These are phyloP conservation scores for Petromus typicus DNA, from an alignment of 2,113 vertebrate species.

Conservation along the genomic window DNA sequence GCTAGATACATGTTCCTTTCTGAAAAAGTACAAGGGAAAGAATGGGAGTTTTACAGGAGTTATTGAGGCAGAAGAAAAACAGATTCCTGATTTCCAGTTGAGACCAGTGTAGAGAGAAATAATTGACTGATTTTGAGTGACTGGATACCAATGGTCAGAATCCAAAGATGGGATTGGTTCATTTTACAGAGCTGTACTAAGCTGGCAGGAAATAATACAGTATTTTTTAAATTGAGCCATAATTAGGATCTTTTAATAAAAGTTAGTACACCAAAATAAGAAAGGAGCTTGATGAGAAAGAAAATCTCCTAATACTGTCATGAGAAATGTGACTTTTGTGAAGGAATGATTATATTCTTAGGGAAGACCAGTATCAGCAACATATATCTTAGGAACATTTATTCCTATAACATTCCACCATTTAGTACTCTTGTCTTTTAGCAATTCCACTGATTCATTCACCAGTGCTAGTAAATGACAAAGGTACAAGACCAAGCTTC, in stretches of 20 bases:
- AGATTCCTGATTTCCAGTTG: neutral
- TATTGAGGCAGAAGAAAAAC: neutral
- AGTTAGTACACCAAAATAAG: neutral
- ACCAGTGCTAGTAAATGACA: neutral
- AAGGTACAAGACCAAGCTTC: neutral
- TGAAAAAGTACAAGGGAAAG: neutral
- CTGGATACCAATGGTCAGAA: neutral
- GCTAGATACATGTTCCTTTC: neutral
- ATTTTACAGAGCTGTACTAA: neutral
- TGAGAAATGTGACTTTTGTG: neutral
- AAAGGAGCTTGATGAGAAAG: neutral
- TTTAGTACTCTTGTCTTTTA: constrained; percentile 18
- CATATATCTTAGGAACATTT: neutral
- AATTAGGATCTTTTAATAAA: neutral
- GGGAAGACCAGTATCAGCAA: neutral
- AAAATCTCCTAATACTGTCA: neutral
- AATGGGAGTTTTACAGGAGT: neutral
- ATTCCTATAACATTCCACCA: neutral
- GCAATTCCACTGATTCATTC: constrained; percentile 17
- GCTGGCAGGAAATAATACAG: neutral
- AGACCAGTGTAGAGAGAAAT: neutral
- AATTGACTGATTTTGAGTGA: neutral
- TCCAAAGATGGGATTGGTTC: neutral
- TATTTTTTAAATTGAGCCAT: neutral
- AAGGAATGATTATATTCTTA: neutral